phyloP scores from a whole-genome alignment of 2,797 vertebrate genomes.

The Peromyscus eremicus region DNA sequence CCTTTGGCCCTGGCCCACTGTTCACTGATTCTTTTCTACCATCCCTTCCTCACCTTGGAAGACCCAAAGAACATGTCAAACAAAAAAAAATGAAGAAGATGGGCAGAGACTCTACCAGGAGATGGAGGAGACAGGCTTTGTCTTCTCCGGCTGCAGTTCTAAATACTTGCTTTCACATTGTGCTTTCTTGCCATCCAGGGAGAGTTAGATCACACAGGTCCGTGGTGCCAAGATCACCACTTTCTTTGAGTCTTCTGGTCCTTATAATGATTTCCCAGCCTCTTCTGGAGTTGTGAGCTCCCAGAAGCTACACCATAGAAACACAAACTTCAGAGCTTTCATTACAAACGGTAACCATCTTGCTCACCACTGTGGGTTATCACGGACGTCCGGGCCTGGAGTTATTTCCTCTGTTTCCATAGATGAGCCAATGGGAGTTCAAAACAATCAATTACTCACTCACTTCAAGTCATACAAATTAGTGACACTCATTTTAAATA shows the following conservation, averaged over 20 bases:
- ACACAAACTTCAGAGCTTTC: not conserved
- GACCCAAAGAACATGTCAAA: not conserved
- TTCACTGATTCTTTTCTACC: not conserved
- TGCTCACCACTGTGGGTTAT: not conserved
- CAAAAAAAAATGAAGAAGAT: not conserved
- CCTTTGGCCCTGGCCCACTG: not conserved
- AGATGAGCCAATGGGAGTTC: not conserved
- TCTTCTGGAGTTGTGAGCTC: not conserved
- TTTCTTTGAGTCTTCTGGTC: not conserved
- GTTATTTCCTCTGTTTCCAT: slow-evolving; percentile 40
- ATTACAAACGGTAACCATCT: not conserved
- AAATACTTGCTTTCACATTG: not conserved
- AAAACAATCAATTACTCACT: slow-evolving; percentile 13
- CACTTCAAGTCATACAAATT: not conserved
- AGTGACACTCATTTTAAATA: not conserved
- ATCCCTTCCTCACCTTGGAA: not conserved
- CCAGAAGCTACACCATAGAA: not conserved
- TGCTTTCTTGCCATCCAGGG: not conserved
- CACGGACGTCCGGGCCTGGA: not conserved
- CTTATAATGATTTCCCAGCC: not conserved
- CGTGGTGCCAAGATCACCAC: not conserved
- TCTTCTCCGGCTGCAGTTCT: not conserved
- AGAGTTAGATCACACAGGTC: not conserved
- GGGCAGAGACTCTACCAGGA: not conserved
- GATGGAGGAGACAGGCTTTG: not conserved